A percentile compares a stretch with the other conserved stretches of the same genome.
Conservation (phyloP, 1,140 invertebrate genomes). For the Dreissena rostriformis region DNA sequence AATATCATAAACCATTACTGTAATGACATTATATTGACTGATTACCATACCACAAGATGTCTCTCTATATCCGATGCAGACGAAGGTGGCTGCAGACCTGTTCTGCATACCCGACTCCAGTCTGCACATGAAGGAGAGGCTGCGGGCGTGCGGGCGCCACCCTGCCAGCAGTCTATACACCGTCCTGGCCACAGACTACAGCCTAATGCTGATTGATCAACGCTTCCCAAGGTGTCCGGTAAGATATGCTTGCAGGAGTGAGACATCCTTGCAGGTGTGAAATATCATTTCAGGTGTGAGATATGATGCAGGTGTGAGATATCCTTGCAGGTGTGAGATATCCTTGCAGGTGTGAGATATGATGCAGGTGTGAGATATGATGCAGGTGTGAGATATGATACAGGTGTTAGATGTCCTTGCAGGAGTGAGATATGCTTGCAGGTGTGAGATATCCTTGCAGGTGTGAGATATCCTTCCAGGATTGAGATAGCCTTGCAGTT, state of each 20-base stretch:
- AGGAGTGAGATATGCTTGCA: neutral
- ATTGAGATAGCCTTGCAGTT: too few species aligned
- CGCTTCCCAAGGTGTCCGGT: constrained; percentile 64
- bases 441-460: neutral
- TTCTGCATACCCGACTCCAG: constrained; percentile 64
- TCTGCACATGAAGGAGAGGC: constrained; percentile 58
- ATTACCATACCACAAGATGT: too few species aligned
- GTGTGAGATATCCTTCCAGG: neutral
- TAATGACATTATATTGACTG: neutral
- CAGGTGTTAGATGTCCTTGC: neutral
- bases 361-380: neutral
- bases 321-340: neutral
- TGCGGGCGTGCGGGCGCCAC: constrained; percentile 46
- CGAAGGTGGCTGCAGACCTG: constrained; percentile 55
- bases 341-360: neutral
- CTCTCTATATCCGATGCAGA: constrained; percentile 45
- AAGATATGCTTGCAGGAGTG: constrained; percentile 32
- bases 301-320: neutral
- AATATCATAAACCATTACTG: neutral
- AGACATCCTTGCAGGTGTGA: neutral
- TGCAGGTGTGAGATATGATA: neutral
- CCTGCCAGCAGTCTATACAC: constrained; percentile 53
- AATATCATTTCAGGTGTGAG: neutral
- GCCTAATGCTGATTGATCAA: constrained; percentile 64
- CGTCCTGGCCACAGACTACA: constrained; percentile 65